Evolutionary conservation across 2,888 invertebrate species (phyloP).

Genomic region (Zaprionus lineosus): DNA sequence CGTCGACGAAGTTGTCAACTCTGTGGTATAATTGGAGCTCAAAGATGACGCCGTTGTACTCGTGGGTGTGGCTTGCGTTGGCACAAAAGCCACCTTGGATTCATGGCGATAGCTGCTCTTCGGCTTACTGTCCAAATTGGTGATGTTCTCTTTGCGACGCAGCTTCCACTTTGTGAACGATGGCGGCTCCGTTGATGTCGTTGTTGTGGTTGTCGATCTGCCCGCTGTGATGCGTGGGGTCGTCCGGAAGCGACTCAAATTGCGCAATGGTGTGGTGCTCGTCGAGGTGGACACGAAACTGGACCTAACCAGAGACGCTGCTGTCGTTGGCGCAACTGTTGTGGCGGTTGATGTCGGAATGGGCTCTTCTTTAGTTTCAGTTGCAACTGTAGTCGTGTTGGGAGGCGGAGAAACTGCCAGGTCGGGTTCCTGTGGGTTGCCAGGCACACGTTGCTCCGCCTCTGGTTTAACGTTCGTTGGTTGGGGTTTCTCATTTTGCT

Average conservation of each 20-base stretch:
- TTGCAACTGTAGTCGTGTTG: constrained; percentile 7
- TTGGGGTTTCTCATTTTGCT: constrained; percentile 44
- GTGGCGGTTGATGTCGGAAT: constrained; percentile 3
- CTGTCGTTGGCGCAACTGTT: constrained; percentile 12
- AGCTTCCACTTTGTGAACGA: constrained; percentile 80
- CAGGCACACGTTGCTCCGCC: constrained; percentile 27
- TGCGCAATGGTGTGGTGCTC: constrained; percentile 58
- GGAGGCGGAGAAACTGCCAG: constrained; percentile 29
- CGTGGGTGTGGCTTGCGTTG: background rate
- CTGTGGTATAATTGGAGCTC: background rate
- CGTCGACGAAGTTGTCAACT: background rate
- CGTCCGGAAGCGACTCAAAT: constrained; percentile 64
- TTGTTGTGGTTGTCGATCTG: constrained; percentile 52
- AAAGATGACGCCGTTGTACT: constrained; percentile 5
- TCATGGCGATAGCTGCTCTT: constrained; percentile 61
- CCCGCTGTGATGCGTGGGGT: constrained; percentile 53
- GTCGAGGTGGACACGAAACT: constrained; percentile 70
- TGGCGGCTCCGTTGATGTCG: constrained; percentile 74
- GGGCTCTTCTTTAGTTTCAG: constrained; percentile 14
- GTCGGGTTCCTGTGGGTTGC: constrained; percentile 41
- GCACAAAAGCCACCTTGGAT: constrained; percentile 36
- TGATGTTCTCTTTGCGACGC: constrained; percentile 60
- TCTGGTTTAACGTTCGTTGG: too few species aligned
- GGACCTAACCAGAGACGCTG: constrained; percentile 15
- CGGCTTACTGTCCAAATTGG: constrained; percentile 49